Percentiles rank a stretch among this genome's conserved stretches.
phyloP scores from a whole-genome alignment of 2,797 vertebrate genomes.

The Avahi laniger region DNA sequence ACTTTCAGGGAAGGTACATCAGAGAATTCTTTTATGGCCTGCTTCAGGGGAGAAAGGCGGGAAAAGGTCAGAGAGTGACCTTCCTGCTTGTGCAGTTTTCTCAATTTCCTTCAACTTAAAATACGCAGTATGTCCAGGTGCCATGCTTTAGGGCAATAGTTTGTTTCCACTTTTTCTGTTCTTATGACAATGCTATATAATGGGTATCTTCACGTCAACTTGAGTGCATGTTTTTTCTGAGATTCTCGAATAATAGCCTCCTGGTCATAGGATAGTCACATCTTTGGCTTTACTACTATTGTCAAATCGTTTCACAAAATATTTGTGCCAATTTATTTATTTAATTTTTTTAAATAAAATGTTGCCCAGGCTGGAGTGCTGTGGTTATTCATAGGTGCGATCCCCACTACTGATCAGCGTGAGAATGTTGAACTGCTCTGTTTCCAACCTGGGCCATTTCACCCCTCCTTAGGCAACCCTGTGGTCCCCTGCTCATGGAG shows the following conservation, averaged over 20 bases:
- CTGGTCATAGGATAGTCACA: not conserved
- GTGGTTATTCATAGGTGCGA: not conserved
- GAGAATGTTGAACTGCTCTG: not conserved
- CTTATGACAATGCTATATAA: not conserved
- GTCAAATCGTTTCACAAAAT: not conserved
- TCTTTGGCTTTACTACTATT: not conserved
- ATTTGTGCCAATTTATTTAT: not conserved
- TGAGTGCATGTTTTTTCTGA: not conserved
- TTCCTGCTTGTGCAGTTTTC: not conserved
- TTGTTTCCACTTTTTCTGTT: not conserved
- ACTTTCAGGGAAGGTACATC: not conserved
- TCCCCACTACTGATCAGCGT: not conserved
- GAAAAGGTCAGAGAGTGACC: not conserved
- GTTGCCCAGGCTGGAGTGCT: not conserved
- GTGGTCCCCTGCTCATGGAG: not conserved
- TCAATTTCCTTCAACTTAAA: not conserved
- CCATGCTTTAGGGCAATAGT: not conserved
- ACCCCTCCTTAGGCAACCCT: not conserved
- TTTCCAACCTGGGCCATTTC: too few relatives aligned
- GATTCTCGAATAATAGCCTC: not conserved
- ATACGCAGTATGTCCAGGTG: not conserved
- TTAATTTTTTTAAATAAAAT: not conserved
- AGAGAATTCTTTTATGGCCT: not conserved
- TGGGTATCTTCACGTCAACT: not conserved
- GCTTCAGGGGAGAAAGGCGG: not conserved